Evolutionary conservation across 2,888 invertebrate genomes (phyloP), one percentile per base, ranked within the genome.

Genomic region (Anodontia alba): DNA sequence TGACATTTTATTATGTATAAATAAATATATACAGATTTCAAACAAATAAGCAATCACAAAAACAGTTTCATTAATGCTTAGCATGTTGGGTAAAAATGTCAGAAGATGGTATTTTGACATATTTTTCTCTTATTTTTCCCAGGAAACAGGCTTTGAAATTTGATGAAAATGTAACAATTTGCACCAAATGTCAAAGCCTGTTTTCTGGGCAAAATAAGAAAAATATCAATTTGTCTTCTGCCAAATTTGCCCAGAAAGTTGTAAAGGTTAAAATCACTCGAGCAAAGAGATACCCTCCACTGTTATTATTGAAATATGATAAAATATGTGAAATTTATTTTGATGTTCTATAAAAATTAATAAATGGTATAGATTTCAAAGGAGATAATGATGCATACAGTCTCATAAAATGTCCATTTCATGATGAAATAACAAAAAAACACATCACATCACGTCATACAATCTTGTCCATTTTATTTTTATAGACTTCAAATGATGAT

Each of bases 311-410:
- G 62, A 62, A 62, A 62, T 62, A 62, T 17, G 62, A 62, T 62
- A 62, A 62, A 62, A n/a, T 33, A 62, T 62, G 62, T 33, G 62
- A 62, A 31, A 62, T 62, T 62, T 62, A 62, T 62, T 62, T 62
- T 62, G 62, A 62, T 62, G 62, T 62, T 62, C 33, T 62, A 62
- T 62, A 17, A 62, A 62, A 62, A 62, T 62, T 62, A 62, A 62
- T 62, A 62, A 62, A 10, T 17, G 17, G 62, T 17, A 33, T 62
- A 62, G 62, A 62, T 62, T 62, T 62, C 62, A 62, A 62, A 62
- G 62, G 10, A 31, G 62, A 62, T 62, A 62, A 62, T 62, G 62
- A 62, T 33, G 62, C 62, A 10, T 62, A 20, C 62, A 62, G 20
- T 29, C 62, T 20, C 33, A 33, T 62, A 33, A 62, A 62, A 31